Conservation (phyloP, 2,888 invertebrate species). For the Antheraea yamamai region DNA sequence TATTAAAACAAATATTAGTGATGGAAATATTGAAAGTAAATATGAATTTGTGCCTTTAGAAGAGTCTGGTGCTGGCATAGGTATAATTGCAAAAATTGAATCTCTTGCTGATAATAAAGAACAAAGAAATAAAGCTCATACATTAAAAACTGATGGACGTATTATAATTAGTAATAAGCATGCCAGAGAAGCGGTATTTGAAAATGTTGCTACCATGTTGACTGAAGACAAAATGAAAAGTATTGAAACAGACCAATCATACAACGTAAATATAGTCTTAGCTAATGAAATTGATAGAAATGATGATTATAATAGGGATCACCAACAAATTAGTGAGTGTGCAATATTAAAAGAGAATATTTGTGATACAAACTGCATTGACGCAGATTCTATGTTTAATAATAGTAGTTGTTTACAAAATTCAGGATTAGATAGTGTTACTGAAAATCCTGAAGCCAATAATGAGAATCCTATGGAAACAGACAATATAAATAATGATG, state of each 20-base stretch:
- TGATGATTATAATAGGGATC: not conserved
- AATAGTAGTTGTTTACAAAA: not conserved
- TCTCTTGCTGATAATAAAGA: conserved; percentile 19
- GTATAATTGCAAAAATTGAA: conserved; percentile 37
- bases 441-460: not conserved
- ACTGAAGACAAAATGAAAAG: conserved; percentile 11
- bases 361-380: not conserved
- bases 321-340: conserved; percentile 7
- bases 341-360: conserved; percentile 10
- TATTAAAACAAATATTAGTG: conserved; percentile 16
- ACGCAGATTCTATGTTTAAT: not conserved
- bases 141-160: conserved; percentile 2
- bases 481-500: not conserved
- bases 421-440: not conserved
- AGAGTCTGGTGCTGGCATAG: conserved; percentile 32
- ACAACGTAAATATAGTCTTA: not conserved
- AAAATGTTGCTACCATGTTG: not conserved
- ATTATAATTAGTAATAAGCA: conserved; percentile 4
- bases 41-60: conserved; percentile 26
- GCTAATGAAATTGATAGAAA: conserved; percentile 5
- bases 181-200: conserved; percentile 8
- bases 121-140: not conserved
- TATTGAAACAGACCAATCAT: conserved; percentile 5
- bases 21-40: conserved; percentile 17
- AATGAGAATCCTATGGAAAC: conserved; percentile 2